Evolutionary conservation across 2,797 vertebrate genomes (phyloP), one percentile per base, ranked within the genome.

Genomic region (Distichodus sexfasciatus): DNA sequence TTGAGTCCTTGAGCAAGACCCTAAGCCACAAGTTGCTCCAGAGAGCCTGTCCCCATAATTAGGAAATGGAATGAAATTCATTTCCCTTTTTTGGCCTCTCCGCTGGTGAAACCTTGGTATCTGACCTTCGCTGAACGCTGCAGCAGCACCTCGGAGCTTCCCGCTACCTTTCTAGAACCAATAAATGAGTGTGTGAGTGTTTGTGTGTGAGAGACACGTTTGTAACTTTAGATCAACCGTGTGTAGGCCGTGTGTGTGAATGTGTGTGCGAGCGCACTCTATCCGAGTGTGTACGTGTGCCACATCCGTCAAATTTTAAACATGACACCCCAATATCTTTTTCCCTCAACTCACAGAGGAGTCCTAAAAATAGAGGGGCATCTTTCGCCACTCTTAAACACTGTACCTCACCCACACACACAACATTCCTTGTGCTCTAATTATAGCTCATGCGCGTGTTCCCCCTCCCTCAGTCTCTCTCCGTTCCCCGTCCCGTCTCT

Each of bases 291-390:
- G 46, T 41, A 9, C 4, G 35, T 6, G 33, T 24, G 31, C 7
- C 41, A 58, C 17, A 50, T 51, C 41, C 35, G 35, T n/a, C n/a
- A n/a, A n/a, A n/a, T n/a, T n/a, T n/a, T n/a, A n/a, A n/a, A n/a
- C n/a, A n/a, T n/a, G n/a, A n/a, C n/a, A n/a, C n/a, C n/a, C n/a
- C 17, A 55, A 64, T 50, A 76, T 63, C 71, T 60, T 71, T 54
- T 47, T 76, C 75, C 73, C 53, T 31, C 24, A 28, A 63, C 41
- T 65, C 61, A 63, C 63, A 65, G 36, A 38, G 26, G 54, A 64
- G 29, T 73, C 71, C 64, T 75, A 55, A 72, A 80, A 76, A 80
- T 73, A 62, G 48, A 54, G 9, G 63, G 44, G 29, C 17, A 80
- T 51, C 19, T 24, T 50, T 21, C 21, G n/a, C 59, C 46, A 54